Percentiles rank a stretch among this genome's conserved stretches.
These are phyloP conservation scores for Gephyroberyx darwinii DNA, from an alignment of 2,797 vertebrate genomes.

Conservation along the genomic window DNA sequence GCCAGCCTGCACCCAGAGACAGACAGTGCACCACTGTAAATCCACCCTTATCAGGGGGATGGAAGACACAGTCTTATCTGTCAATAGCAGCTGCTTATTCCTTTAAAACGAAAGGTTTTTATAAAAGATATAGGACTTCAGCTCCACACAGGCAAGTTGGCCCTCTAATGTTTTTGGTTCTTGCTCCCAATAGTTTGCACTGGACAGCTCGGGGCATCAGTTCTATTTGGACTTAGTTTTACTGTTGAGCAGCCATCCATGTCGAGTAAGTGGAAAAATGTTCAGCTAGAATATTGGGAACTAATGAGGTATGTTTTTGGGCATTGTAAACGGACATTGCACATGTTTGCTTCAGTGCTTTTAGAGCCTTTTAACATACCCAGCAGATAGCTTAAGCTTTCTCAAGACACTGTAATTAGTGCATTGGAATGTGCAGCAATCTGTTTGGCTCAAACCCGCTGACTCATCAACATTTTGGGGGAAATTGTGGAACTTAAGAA, in stretches of 20 bases:
- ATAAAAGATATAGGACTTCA: conserved; percentile 24
- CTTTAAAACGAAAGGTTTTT: conserved; percentile 38
- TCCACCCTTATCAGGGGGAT: conserved; percentile 48
- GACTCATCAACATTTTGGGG: background rate
- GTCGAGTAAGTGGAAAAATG: conserved; percentile 37
- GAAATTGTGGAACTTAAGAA: conserved; percentile 18
- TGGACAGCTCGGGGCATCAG: conserved; percentile 39
- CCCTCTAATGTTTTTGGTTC: conserved; percentile 20
- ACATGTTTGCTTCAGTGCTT: conserved; percentile 47
- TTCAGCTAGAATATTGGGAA: conserved; percentile 40
- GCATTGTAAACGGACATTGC: conserved; percentile 40
- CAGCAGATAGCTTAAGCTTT: conserved; percentile 41
- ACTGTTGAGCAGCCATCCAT: conserved; percentile 49
- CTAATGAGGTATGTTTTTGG: conserved; percentile 60
- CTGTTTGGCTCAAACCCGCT: background rate
- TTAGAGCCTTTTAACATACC: conserved; percentile 33
- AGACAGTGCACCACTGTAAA: conserved; percentile 47
- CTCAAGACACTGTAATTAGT: conserved; percentile 6
- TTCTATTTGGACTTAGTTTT: conserved; percentile 53
- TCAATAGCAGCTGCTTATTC: conserved; percentile 45
- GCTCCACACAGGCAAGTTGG: conserved; percentile 16
- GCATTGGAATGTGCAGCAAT: conserved; percentile 33
- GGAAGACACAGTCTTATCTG: conserved; percentile 64
- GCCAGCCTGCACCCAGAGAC: conserved; percentile 29
- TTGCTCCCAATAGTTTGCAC: conserved; percentile 31